Conservation (phyloP, 2,797 vertebrate genomes). For the Amblyopsis hoosieri region DNA sequence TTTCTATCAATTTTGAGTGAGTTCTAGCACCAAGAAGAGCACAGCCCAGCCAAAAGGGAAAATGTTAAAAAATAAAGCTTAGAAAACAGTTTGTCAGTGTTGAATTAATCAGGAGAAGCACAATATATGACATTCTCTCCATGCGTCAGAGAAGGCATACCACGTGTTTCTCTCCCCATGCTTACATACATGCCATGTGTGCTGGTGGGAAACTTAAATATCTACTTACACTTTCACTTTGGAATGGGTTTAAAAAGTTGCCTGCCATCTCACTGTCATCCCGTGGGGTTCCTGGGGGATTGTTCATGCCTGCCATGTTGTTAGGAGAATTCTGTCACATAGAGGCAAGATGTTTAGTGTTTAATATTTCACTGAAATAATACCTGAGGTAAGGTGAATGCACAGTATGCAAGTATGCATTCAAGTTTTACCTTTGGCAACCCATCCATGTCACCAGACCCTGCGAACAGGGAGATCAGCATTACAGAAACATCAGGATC, state of each 20-base stretch:
- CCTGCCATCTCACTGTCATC: conserved; percentile 90
- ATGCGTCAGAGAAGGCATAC: conserved; percentile 50
- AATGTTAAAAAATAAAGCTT: conserved; percentile 46
- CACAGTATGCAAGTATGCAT: not conserved
- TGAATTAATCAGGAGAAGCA: conserved; percentile 28
- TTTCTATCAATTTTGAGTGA: conserved; percentile 36
- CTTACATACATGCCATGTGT: no score
- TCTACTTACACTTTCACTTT: conserved; percentile 90
- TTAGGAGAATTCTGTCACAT: conserved; percentile 86
- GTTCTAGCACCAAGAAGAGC: conserved; percentile 61
- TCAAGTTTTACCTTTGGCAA: conserved; percentile 86
- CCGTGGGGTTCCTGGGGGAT: conserved; percentile 87
- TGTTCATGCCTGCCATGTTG: conserved; percentile 90
- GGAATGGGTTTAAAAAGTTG: conserved; percentile 94
- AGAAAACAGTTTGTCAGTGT: conserved; percentile 38
- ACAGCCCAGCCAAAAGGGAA: conserved; percentile 55
- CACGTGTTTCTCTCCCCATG: conserved; percentile 9
- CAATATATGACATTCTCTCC: conserved; percentile 45
- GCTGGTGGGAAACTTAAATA: no score
- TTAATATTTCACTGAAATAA: not conserved
- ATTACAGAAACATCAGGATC: conserved; percentile 16
- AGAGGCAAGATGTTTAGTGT: conserved; percentile 7
- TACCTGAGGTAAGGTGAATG: not conserved
- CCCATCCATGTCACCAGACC: conserved; percentile 90
- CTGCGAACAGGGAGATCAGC: conserved; percentile 61